Evolutionary conservation across 2,797 vertebrate species (phyloP).

Genomic region (Pachyuromys duprasi): DNA sequence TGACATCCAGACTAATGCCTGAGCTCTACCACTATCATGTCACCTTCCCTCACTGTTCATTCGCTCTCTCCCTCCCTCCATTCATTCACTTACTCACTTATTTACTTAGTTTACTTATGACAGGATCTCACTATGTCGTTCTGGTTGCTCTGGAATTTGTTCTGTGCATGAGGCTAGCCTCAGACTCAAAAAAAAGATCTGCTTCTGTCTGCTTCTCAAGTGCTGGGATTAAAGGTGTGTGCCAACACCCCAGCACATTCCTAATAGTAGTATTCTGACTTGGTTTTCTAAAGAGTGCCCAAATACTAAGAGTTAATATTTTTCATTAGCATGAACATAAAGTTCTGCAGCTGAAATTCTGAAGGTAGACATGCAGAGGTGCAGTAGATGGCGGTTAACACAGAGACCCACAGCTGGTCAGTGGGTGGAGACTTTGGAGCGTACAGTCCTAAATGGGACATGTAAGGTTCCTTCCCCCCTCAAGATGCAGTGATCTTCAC

Average conservation of each 20-base stretch:
- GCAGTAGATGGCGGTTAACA: not conserved
- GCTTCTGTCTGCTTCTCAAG: not conserved
- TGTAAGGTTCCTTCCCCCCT: too few relatives aligned
- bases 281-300: not conserved
- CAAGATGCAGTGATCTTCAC: too few relatives aligned
- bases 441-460: not conserved
- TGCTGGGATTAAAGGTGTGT: not conserved
- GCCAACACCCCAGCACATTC: not conserved
- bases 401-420: not conserved
- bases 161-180: not conserved
- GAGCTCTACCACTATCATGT: not conserved
- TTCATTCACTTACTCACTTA: not conserved
- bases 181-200: not conserved
- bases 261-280: not conserved
- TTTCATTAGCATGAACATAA: constrained; percentile 17
- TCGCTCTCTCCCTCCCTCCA: too few relatives aligned
- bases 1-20: not conserved
- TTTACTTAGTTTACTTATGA: not conserved
- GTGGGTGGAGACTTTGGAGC: not conserved
- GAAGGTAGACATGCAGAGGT: not conserved
- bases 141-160: not conserved
- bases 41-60: not conserved
- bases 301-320: constrained; percentile 44
- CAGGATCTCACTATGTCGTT: not conserved
- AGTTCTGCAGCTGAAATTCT: constrained; percentile 32